phyloP scores from a whole-genome alignment of 2,888 invertebrate species.

The Aphodius granarius region DNA sequence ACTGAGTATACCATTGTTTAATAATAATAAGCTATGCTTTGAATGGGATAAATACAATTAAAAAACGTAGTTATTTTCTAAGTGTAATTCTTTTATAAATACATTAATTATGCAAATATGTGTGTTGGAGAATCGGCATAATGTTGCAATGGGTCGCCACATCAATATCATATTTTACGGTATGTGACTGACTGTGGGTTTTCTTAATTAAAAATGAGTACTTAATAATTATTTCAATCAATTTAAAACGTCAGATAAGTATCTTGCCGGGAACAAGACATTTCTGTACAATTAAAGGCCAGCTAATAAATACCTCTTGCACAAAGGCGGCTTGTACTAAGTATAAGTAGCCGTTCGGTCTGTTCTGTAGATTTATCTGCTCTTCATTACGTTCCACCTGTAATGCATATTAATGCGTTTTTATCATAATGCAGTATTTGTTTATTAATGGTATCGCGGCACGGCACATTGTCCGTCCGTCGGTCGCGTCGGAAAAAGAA shows the following conservation, averaged over 20 bases:
- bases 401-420: constrained; percentile 10
- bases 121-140: too few relatives aligned
- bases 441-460: constrained; percentile 14
- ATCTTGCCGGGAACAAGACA: neutral
- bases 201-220: neutral
- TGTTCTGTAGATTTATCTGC: neutral
- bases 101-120: neutral
- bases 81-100: too few relatives aligned
- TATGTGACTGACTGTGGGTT: neutral
- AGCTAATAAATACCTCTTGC: neutral
- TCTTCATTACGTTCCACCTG: constrained; percentile 10
- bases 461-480: constrained; percentile 10
- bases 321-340: neutral
- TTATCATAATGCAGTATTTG: constrained; percentile 14
- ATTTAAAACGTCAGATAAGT: neutral
- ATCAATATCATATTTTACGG: neutral
- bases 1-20: too few relatives aligned
- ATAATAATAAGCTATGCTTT: too few relatives aligned
- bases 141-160: neutral
- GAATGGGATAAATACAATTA: too few relatives aligned
- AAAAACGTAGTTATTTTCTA: too few relatives aligned
- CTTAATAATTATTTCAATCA: neutral
- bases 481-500: neutral
- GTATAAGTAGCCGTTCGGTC: neutral
- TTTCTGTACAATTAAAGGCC: neutral